These are phyloP conservation scores for Polia nebulosa DNA, from an alignment of 2,888 invertebrate genomes.

Conservation along the genomic window DNA sequence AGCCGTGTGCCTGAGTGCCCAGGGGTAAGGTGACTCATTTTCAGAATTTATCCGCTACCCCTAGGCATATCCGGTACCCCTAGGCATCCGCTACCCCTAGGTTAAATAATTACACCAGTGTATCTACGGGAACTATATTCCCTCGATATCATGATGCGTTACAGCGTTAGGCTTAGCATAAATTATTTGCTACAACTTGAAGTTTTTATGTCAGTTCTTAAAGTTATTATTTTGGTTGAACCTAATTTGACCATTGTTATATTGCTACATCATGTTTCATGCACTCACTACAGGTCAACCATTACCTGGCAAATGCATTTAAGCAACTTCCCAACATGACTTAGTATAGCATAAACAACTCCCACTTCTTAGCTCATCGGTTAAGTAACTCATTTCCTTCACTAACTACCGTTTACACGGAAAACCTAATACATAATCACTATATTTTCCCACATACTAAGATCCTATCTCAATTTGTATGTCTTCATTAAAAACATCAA, in stretches of 20 bases:
- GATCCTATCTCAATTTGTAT: conserved; percentile 25
- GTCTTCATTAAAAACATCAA: conserved; percentile 40
- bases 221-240: too few relatives aligned
- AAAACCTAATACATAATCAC: conserved; percentile 47
- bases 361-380: conserved; percentile 42
- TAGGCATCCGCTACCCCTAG: too few relatives aligned
- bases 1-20: too few relatives aligned
- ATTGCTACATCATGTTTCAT: not conserved
- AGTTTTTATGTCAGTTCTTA: too few relatives aligned
- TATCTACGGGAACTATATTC: too few relatives aligned
- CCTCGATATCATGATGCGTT: too few relatives aligned
- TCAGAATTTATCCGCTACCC: too few relatives aligned
- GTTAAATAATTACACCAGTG: too few relatives aligned
- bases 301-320: not conserved
- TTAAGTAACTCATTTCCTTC: conserved; percentile 59
- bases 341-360: conserved; percentile 1
- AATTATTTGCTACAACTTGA: too few relatives aligned
- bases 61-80: too few relatives aligned
- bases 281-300: conserved; percentile 12
- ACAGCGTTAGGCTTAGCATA: too few relatives aligned
- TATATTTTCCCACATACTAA: conserved; percentile 43
- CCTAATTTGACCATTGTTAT: not conserved
- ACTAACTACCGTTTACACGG: conserved; percentile 44
- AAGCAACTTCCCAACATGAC: conserved; percentile 12
- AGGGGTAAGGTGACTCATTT: too few relatives aligned